phyloP scores from a whole-genome alignment of 2,113 vertebrate species.

The Oncorhynchus gorbuscha region DNA sequence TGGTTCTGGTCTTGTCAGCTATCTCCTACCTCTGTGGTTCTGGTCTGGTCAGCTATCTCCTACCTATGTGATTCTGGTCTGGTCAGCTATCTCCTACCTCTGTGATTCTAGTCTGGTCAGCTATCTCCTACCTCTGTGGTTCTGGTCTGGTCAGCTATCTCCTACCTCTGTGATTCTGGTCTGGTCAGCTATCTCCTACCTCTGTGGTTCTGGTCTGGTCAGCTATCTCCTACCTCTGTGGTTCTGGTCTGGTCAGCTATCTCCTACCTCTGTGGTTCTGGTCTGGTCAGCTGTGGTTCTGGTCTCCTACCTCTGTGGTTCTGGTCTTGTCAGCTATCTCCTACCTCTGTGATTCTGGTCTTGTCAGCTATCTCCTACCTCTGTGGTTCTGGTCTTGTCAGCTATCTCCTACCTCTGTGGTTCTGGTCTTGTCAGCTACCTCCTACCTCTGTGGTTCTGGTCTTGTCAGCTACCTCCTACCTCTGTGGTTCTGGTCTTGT shows the following conservation, averaged over 20 bases:
- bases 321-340: too few relatives aligned
- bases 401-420: too few relatives aligned
- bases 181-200: background rate
- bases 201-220: background rate
- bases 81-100: background rate
- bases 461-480: background rate
- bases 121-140: background rate
- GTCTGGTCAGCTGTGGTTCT: background rate
- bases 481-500: too few relatives aligned
- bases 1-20: background rate
- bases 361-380: background rate
- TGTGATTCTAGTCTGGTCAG: too few relatives aligned
- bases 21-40: background rate
- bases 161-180: background rate
- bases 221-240: background rate
- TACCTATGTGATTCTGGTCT: background rate
- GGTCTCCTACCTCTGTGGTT: background rate
- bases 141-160: too few relatives aligned
- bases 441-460: too few relatives aligned
- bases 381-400: background rate
- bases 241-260: background rate
- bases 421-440: background rate
- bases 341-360: background rate
- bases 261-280: too few relatives aligned
- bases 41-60: background rate